Evolutionary conservation across 2,113 vertebrate genomes (phyloP).

Genomic region (sheep (Ovis aries)): DNA sequence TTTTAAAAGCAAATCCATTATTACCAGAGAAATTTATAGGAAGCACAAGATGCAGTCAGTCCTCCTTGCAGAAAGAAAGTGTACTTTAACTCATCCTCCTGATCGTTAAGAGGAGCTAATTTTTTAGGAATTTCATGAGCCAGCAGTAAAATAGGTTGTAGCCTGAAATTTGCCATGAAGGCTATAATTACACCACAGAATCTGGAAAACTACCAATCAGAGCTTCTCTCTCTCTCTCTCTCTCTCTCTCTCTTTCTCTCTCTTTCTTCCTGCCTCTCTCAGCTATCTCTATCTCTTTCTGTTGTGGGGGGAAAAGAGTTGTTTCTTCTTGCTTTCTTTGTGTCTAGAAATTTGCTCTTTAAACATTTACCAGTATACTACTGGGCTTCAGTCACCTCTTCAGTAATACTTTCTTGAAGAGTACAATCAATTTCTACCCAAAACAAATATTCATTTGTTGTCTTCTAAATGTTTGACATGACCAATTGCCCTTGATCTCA

Average conservation of each 20-base stretch:
- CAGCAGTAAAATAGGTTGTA: background rate
- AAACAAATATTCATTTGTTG: background rate
- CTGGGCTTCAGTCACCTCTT: background rate
- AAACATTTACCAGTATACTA: background rate
- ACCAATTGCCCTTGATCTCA: background rate
- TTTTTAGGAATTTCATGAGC: background rate
- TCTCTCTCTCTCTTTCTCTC: background rate
- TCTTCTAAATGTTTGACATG: background rate
- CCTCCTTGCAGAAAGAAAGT: background rate
- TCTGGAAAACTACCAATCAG: background rate
- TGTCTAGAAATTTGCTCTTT: background rate
- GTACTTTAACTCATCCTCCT: background rate
- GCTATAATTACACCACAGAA: background rate
- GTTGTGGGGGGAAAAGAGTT: background rate
- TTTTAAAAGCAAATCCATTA: background rate
- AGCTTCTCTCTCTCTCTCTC: background rate
- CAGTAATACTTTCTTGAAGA: background rate
- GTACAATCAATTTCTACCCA: background rate
- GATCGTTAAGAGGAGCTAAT: background rate
- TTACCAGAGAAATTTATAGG: background rate
- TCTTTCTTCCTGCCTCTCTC: too few species aligned
- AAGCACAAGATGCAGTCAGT: background rate
- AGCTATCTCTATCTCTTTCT: background rate
- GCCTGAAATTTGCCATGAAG: background rate
- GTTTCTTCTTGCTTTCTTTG: background rate